Percentiles rank a stretch among this genome's conserved stretches.
Evolutionary conservation across 2,113 vertebrate species (phyloP).

Genomic region (Centropus bengalensis): DNA sequence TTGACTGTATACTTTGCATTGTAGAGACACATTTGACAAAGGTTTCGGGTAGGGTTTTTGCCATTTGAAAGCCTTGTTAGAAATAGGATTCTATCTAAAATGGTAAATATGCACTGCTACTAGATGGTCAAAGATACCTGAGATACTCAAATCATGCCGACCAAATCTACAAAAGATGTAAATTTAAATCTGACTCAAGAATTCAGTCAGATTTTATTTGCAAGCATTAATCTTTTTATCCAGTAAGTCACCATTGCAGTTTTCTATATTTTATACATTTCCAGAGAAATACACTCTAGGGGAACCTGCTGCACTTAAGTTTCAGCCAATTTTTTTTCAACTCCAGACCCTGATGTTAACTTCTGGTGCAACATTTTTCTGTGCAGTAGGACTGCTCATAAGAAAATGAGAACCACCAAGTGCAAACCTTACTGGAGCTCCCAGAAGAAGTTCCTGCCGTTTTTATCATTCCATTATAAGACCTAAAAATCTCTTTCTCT

Average conservation of each 20-base stretch:
- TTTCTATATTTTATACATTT: slow-evolving; percentile 78
- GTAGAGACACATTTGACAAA: slow-evolving; percentile 70
- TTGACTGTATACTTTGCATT: slow-evolving; percentile 62
- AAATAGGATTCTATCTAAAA: slow-evolving; percentile 10
- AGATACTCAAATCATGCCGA: slow-evolving; percentile 12
- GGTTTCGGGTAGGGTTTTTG: slow-evolving; percentile 38
- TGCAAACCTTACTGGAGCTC: slow-evolving; percentile 20
- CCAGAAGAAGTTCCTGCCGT: slow-evolving; percentile 41
- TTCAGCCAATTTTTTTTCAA: slow-evolving; percentile 32
- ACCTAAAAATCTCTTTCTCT: slow-evolving; percentile 55
- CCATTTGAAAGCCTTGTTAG: slow-evolving; percentile 39
- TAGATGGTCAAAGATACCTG: background rate
- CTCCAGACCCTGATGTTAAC: slow-evolving; percentile 24
- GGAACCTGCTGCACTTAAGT: slow-evolving; percentile 40
- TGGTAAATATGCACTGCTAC: background rate
- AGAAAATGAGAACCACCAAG: slow-evolving; percentile 24
- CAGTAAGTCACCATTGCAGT: slow-evolving; percentile 42
- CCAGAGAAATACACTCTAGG: slow-evolving; percentile 22
- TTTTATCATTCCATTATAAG: slow-evolving; percentile 77
- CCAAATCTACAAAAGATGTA: slow-evolving; percentile 49
- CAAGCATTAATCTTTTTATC: slow-evolving; percentile 63
- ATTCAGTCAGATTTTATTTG: slow-evolving; percentile 31
- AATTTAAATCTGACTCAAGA: slow-evolving; percentile 49
- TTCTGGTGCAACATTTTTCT: slow-evolving; percentile 32
- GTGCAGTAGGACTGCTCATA: slow-evolving; percentile 7